Percentiles rank a stretch among this genome's conserved stretches.
Conservation (phyloP, 2,888 invertebrate genomes). For the Catocala sponsa region DNA sequence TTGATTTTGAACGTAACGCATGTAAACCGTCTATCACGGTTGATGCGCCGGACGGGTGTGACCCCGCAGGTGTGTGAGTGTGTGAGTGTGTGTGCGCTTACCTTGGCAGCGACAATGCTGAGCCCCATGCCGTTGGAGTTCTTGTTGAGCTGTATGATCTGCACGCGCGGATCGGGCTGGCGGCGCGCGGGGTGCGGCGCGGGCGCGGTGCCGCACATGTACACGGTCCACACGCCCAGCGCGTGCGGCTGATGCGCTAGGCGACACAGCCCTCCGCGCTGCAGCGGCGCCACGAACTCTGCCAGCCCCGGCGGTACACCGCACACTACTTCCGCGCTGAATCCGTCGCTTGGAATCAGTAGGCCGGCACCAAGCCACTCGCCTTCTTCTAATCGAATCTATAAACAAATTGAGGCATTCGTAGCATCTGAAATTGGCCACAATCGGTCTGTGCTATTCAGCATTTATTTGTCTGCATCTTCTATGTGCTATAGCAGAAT, state of each 20-base stretch:
- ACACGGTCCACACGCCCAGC: conserved; percentile 98
- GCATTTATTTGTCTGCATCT: no score
- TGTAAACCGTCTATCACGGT: no score
- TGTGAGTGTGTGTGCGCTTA: conserved; percentile 54
- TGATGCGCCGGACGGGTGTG: neutral
- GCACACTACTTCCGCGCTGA: conserved; percentile 98
- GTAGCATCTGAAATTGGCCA: no score
- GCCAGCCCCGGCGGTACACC: conserved; percentile 98
- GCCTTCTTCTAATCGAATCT: conserved; percentile 96
- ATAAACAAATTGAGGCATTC: neutral
- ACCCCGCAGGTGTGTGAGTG: no score
- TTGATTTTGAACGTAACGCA: no score
- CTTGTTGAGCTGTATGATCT: conserved; percentile 96
- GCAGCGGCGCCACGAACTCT: conserved; percentile 95
- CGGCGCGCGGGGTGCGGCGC: conserved; percentile 86
- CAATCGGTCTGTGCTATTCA: no score
- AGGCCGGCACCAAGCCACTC: conserved; percentile 96
- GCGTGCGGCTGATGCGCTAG: conserved; percentile 97
- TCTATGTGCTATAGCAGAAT: no score
- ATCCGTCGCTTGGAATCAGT: conserved; percentile 98
- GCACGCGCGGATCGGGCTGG: conserved; percentile 86
- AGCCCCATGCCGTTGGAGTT: conserved; percentile 99
- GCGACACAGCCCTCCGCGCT: conserved; percentile 95
- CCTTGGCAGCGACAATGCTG: conserved; percentile 99
- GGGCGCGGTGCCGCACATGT: conserved; percentile 89